These are phyloP conservation scores for Drosophila mettleri DNA, from an alignment of 2,888 invertebrate species.

Conservation along the genomic window DNA sequence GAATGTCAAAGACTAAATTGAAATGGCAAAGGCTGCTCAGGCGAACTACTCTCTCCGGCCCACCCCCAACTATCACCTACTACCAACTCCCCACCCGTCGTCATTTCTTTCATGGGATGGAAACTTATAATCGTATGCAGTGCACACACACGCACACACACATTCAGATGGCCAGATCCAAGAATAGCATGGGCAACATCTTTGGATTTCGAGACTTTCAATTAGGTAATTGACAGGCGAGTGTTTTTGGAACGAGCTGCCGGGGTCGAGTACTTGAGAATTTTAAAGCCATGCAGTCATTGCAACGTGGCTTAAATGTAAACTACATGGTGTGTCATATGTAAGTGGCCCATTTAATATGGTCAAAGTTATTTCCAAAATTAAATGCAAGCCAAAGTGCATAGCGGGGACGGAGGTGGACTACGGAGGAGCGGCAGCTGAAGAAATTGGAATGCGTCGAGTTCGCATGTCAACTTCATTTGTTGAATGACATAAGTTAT, in stretches of 20 bases:
- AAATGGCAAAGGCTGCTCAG: conserved; percentile 61
- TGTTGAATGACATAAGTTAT: conserved; percentile 78
- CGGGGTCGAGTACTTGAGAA: neutral
- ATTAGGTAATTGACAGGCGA: conserved; percentile 75
- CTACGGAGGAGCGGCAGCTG: neutral
- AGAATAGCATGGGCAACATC: conserved; percentile 30
- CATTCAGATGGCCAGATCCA: conserved; percentile 14
- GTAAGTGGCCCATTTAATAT: conserved; percentile 65
- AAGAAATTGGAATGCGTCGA: conserved; percentile 26
- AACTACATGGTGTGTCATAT: conserved; percentile 57
- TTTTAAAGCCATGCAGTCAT: conserved; percentile 35
- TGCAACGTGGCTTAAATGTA: conserved; percentile 54
- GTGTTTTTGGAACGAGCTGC: conserved; percentile 25
- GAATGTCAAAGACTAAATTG: conserved; percentile 77
- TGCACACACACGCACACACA: conserved; percentile 24
- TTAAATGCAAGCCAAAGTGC: conserved; percentile 60
- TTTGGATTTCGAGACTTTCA: conserved; percentile 63
- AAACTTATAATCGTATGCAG: conserved; percentile 75
- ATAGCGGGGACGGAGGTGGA: neutral
- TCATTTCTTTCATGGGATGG: neutral
- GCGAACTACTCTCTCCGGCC: neutral
- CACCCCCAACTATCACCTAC: neutral
- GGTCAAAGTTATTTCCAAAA: conserved; percentile 72
- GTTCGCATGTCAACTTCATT: conserved; percentile 77
- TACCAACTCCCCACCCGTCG: neutral